These are phyloP conservation scores for Chloroceryle aenea DNA, from an alignment of 2,113 vertebrate genomes.

Conservation along the genomic window DNA sequence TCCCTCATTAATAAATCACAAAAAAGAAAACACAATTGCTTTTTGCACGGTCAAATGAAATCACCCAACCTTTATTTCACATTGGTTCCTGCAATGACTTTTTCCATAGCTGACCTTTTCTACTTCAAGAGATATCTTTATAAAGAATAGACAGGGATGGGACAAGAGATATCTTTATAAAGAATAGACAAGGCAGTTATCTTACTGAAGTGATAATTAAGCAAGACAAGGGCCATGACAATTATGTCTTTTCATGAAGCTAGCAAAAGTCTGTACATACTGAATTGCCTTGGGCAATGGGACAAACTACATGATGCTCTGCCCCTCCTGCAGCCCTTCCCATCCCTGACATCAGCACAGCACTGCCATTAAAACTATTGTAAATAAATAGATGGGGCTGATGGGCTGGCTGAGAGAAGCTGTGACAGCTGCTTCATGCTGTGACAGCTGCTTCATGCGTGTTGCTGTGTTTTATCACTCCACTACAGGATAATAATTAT, in stretches of 20 bases:
- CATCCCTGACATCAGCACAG: conserved; percentile 3
- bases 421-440: conserved; percentile 47
- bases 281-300: background rate
- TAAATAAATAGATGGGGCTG: background rate
- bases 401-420: background rate
- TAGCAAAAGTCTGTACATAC: conserved; percentile 10
- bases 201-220: conserved; percentile 47
- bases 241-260: background rate
- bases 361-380: background rate
- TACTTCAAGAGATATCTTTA: conserved; percentile 6
- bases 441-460: conserved; percentile 47
- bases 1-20: conserved; percentile 27
- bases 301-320: background rate
- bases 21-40: background rate
- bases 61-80: conserved; percentile 37
- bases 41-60: conserved; percentile 18
- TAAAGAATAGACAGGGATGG: background rate
- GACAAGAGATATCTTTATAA: conserved; percentile 1
- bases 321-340: conserved; percentile 1
- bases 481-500: conserved; percentile 52
- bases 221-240: conserved; percentile 31
- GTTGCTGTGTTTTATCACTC: conserved; percentile 57
- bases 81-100: background rate
- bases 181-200: background rate
- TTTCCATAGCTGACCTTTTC: conserved; percentile 36